Evolutionary conservation across 1,140 invertebrate species (phyloP), one percentile per base, ranked within the genome.

Genomic region (Maconellicoccus hirsutus): DNA sequence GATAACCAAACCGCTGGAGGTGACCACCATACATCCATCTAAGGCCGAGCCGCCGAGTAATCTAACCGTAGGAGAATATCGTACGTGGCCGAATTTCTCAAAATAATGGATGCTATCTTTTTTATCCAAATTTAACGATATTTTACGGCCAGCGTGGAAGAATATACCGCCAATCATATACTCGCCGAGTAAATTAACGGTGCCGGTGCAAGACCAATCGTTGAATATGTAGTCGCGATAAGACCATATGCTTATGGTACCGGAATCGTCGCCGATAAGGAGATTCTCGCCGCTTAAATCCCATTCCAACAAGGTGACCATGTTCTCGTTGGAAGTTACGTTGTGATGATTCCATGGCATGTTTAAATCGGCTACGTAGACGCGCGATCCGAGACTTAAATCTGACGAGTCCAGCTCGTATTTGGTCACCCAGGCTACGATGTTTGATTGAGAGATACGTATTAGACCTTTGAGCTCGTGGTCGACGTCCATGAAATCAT

Each of bases 341-440:
- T 86, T 87, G 75, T 90, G 85, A 71, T 85, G 82, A 75, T 89
- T 84, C 90, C 91, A 93, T 0, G 91, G 91, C 73, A 89, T 88
- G 78, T 93, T 92, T 29, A 94, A 80, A 79, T 95, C 92, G 74
- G 89, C 88, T 4, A 94, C 88, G 79, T 93, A 94, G 61, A 94
- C 89, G 79, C 92, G 86, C 23, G 86, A 88, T 29, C 86, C 86
- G 83, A 87, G 88, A 69, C 84, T 86, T 76, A 86, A 85, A 10
- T 85, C 86, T 70, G 80, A 83, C 14, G 76, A 77, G 61, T 85
- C 82, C 63, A 89, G 80, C 79, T 86, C 87, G 70, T 83, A 89
- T 16, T 84, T 84, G 66, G 86, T 88, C 21, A 87, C 88, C 77
- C 92, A 94, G 0, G 91, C 91, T 22, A 91, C 85, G 52, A 92